Base-by-base conservation (phyloP, 2,113 vertebrate species). In the Orthochromis indermauri region DNA sequence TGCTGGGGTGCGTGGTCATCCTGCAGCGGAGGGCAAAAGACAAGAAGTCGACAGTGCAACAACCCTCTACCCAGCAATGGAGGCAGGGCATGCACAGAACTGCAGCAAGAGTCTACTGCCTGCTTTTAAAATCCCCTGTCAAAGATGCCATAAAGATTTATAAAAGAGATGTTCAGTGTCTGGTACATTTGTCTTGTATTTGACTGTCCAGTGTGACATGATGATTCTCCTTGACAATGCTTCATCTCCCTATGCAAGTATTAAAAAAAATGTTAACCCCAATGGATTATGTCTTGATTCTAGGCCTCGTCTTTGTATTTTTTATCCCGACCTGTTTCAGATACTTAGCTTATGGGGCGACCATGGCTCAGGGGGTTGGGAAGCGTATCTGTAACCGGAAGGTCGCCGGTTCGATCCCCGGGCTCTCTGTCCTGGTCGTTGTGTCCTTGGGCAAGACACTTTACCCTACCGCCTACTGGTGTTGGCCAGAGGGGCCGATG, bases 1-100 rank as follows among this genome's bases (percentile, higher is more conserved):
- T 99, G 98, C 93, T 99, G 98, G 98, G 95, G 97, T 13, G 84
- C 90, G 6, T 99, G 98, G 98, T 97, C 98, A 2, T 42, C 95
- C 0, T 97, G 97, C 88, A 96, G 93, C 3, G 93, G 93, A 51
- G 87, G 92, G 24, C 95, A 83, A 4, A 97, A 89, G 90, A 96
- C 86, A 1, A 97, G 98, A 57, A 97, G 91, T 31, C 96, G 98
- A 7, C 95, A 96, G 89, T 99, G 98, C 89, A 95, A 95, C 94
- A 98, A 98, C 89, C 98, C 98, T 7, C 28, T 89, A 1, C 97
- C 97, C 0, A 94, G 93, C 19, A 93, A 86, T 0, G 97, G 95
- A 2, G 98, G 98, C 40, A 87, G 90, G 4, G 3, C 87, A 0
- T 99, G 99, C 89, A 26, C 47, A 1, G 98, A 97, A 26, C 94